Evolutionary conservation across 2,113 vertebrate genomes (phyloP).

Genomic region (Coryphaenoides rupestris): DNA sequence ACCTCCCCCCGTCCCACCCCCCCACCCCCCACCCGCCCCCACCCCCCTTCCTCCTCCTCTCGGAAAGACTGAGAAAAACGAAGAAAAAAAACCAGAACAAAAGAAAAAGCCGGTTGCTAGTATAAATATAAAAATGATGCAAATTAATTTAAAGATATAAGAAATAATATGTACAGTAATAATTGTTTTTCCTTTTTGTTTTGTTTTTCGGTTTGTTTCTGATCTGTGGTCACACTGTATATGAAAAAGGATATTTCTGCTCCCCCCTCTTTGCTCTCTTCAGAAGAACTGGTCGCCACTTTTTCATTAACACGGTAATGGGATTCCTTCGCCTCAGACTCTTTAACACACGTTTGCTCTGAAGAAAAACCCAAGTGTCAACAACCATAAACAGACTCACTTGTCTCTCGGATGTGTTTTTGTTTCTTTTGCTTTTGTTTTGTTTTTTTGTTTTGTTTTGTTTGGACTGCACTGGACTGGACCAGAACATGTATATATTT

Average conservation of each 20-base stretch:
- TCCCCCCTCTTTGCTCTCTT: constrained; percentile 51
- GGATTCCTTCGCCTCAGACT: constrained; percentile 46
- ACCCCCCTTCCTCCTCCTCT: constrained; percentile 42
- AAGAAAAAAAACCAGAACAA: constrained; percentile 52
- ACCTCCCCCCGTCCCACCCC: constrained; percentile 42
- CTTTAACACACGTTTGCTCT: constrained; percentile 51
- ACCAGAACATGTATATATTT: constrained; percentile 75
- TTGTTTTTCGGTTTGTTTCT: constrained; percentile 66
- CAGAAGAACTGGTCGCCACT: constrained; percentile 56
- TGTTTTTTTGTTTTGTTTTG: constrained; percentile 14
- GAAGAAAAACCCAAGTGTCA: constrained; percentile 52
- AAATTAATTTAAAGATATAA: constrained; percentile 84
- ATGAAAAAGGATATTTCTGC: constrained; percentile 58
- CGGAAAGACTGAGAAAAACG: constrained; percentile 52
- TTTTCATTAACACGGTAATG: constrained; percentile 51
- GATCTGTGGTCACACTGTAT: constrained; percentile 70
- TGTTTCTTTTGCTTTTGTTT: constrained; percentile 17
- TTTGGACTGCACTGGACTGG: constrained; percentile 42
- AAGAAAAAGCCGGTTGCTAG: constrained; percentile 68
- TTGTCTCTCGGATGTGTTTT: constrained; percentile 45
- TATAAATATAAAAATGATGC: constrained; percentile 80
- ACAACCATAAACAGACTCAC: constrained; percentile 44
- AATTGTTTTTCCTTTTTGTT: constrained; percentile 41
- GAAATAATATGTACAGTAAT: constrained; percentile 81
- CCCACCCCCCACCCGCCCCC: too few species aligned